Evolutionary conservation across 2,797 vertebrate genomes (phyloP).

Genomic region (Poeciliopsis turneri): DNA sequence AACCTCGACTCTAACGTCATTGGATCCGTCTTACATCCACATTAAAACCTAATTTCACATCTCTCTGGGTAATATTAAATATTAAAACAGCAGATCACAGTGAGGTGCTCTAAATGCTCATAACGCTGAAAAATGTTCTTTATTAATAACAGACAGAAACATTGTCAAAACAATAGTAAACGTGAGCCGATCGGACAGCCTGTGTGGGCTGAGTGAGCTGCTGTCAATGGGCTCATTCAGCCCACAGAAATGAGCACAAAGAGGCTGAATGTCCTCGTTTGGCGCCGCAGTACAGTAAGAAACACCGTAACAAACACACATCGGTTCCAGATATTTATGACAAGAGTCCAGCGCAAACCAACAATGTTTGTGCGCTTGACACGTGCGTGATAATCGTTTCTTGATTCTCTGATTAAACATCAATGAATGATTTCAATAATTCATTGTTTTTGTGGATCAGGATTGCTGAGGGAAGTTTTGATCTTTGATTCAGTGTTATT

Average conservation of each 20-base stretch:
- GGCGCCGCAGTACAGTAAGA: slow-evolving; percentile 68
- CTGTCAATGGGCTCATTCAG: slow-evolving; percentile 39
- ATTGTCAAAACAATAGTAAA: slow-evolving; percentile 39
- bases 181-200: slow-evolving; percentile 32
- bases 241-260: slow-evolving; percentile 47
- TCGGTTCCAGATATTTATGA: slow-evolving; percentile 33
- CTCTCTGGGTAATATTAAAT: slow-evolving; percentile 20
- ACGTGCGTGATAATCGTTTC: background rate
- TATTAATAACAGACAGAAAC: slow-evolving; percentile 31
- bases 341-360: slow-evolving; percentile 3
- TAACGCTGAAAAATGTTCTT: slow-evolving; percentile 15
- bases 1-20: background rate
- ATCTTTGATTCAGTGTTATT: background rate
- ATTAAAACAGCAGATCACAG: slow-evolving; percentile 27
- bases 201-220: slow-evolving; percentile 62
- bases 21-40: slow-evolving; percentile 10
- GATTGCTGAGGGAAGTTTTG: background rate
- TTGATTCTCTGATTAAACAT: background rate
- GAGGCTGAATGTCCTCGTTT: slow-evolving; percentile 74
- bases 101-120: slow-evolving; percentile 1
- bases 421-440: background rate
- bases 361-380: background rate
- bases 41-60: slow-evolving; percentile 1
- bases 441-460: background rate
- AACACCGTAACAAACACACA: slow-evolving; percentile 53